Percentiles rank a stretch among this genome's conserved stretches.
Conservation (phyloP, 92 coral and sea anemone genomes). For the Heteractis magnifica region DNA sequence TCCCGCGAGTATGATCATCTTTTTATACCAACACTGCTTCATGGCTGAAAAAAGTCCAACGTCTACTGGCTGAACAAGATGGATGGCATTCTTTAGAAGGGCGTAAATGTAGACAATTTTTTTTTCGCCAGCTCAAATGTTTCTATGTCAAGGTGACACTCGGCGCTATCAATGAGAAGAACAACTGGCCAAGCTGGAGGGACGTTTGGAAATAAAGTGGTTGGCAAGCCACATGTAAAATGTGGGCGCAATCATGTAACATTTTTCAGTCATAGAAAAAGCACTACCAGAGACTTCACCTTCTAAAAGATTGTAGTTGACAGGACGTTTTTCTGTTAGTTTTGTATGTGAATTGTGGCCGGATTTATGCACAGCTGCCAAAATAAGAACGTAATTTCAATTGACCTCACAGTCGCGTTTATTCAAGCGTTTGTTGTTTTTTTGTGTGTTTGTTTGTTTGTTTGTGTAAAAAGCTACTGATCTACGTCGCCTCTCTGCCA, state of each 20-base stretch:
- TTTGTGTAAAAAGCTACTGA: background rate
- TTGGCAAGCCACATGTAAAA: constrained; percentile 55
- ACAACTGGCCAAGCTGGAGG: constrained; percentile 27
- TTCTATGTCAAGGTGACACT: constrained; percentile 22
- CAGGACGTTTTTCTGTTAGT: constrained; percentile 24
- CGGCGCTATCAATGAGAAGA: constrained; percentile 33
- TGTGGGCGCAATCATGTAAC: constrained; percentile 49
- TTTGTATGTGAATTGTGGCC: constrained; percentile 3
- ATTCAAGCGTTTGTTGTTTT: background rate
- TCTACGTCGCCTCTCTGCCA: background rate
- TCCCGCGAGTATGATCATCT: constrained; percentile 30
- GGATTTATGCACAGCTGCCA: background rate
- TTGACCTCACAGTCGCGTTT: background rate
- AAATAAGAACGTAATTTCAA: background rate
- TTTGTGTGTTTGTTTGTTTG: too few species aligned
- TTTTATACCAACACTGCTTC: constrained; percentile 52
- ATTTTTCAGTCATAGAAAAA: constrained; percentile 49
- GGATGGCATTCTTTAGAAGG: background rate
- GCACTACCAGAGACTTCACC: constrained; percentile 51
- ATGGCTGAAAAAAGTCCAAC: constrained; percentile 52
- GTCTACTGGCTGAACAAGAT: constrained; percentile 20
- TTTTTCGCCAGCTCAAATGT: constrained; percentile 24
- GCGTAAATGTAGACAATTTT: background rate
- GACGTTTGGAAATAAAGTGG: constrained; percentile 27
- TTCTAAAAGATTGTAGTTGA: constrained; percentile 47